A percentile compares a stretch with the other conserved stretches of the same genome.
Evolutionary conservation across 1,140 invertebrate species (phyloP).

Genomic region (Phymastichus coffea): DNA sequence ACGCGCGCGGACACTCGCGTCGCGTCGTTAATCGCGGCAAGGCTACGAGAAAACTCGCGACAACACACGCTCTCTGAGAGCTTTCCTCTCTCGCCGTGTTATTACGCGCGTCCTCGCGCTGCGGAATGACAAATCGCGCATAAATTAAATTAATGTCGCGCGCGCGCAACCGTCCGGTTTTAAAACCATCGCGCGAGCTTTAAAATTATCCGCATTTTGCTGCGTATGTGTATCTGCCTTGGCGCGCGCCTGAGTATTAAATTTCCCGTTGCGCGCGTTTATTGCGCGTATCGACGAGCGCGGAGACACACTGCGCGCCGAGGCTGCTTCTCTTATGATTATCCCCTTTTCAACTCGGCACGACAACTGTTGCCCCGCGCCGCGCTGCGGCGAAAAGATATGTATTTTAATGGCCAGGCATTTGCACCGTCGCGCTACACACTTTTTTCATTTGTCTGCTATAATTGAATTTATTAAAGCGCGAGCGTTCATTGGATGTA

Average conservation of each 20-base stretch:
- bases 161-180: conserved; percentile 10
- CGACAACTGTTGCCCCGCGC: too few species aligned
- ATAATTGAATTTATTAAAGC: too few species aligned
- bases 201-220: conserved; percentile 22
- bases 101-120: conserved; percentile 9
- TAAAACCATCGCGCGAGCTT: neutral
- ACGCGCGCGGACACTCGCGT: neutral
- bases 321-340: too few species aligned
- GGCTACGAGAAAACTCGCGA: conserved; percentile 13
- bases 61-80: conserved; percentile 25
- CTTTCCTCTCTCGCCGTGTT: conserved; percentile 24
- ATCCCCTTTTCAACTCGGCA: too few species aligned
- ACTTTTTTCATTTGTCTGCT: too few species aligned
- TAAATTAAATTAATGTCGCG: conserved; percentile 47
- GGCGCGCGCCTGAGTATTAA: conserved; percentile 31
- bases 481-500: too few species aligned
- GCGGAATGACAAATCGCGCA: conserved; percentile 48
- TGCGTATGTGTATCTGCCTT: neutral
- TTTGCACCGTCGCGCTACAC: too few species aligned
- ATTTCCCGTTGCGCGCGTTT: conserved; percentile 27
- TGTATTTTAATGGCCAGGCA: too few species aligned
- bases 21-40: conserved; percentile 19
- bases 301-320: too few species aligned
- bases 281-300: too few species aligned
- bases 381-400: too few species aligned